A percentile compares a stretch with the other conserved stretches of the same genome.
These are phyloP conservation scores for Abscondita cerata DNA, from an alignment of 2,888 invertebrate species.

Conservation along the genomic window DNA sequence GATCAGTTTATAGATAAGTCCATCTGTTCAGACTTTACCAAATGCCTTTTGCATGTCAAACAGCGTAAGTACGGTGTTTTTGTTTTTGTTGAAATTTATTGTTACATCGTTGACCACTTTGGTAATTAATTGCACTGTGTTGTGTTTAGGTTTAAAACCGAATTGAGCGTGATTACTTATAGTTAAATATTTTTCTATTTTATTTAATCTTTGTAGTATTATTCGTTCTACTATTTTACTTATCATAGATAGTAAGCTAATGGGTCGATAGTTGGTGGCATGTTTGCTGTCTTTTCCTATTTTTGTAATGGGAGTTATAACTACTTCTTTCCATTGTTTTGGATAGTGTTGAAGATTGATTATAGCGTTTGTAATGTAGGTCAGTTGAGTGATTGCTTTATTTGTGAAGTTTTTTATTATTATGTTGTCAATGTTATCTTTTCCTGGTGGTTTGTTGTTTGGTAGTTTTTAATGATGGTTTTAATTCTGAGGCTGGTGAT, in stretches of 20 bases:
- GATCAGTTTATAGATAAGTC: conserved; percentile 29
- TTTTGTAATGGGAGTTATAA: neutral
- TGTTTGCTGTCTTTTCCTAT: neutral
- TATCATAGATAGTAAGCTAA: conserved; percentile 27
- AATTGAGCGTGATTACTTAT: conserved; percentile 39
- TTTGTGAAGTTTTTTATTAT: neutral
- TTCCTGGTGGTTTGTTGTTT: neutral
- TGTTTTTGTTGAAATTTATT: conserved; percentile 41
- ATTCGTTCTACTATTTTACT: conserved; percentile 33
- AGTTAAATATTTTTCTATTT: conserved; percentile 15
- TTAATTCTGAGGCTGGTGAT: neutral
- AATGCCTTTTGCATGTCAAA: conserved; percentile 45
- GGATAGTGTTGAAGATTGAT: neutral
- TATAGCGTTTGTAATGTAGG: conserved; percentile 3
- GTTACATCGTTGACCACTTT: conserved; percentile 42
- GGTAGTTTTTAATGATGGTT: neutral
- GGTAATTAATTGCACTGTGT: conserved; percentile 43
- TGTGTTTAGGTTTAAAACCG: conserved; percentile 45
- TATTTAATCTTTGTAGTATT: conserved; percentile 17
- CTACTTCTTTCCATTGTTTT: neutral
- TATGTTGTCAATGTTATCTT: neutral
- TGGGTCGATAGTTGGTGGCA: conserved; percentile 34
- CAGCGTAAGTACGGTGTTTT: conserved; percentile 42
- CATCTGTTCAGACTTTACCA: conserved; percentile 47
- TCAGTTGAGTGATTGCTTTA: neutral